Evolutionary conservation across 2,888 invertebrate species (phyloP).

Genomic region (Drosophila stalkeri): DNA sequence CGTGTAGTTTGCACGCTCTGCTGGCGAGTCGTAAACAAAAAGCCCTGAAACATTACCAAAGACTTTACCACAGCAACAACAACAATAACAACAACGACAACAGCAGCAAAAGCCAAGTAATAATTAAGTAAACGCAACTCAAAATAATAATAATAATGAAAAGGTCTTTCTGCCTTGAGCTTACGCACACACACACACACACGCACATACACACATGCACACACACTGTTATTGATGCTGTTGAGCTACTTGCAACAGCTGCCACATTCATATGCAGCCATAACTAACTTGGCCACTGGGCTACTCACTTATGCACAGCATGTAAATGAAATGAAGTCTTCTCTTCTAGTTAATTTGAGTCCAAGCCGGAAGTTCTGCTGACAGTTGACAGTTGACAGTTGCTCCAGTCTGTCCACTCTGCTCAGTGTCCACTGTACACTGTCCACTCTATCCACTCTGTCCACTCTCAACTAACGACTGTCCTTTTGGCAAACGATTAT

Average conservation of each 20-base stretch:
- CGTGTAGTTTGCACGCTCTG: conserved; percentile 60
- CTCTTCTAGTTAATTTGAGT: conserved; percentile 2
- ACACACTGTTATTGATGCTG: conserved; percentile 1
- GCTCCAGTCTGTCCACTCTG: background rate
- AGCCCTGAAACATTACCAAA: conserved; percentile 35
- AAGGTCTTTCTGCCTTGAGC: conserved; percentile 21
- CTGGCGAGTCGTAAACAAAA: conserved; percentile 36
- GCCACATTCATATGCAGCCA: conserved; percentile 39
- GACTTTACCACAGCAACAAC: conserved; percentile 25
- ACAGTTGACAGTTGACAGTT: conserved; percentile 4
- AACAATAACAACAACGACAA: conserved; percentile 8
- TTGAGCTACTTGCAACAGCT: background rate
- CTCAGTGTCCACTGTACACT: background rate
- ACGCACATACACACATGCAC: conserved; percentile 1
- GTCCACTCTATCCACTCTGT: background rate
- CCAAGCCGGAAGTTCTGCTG: conserved; percentile 27
- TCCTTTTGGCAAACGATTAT: conserved; percentile 6
- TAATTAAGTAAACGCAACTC: conserved; percentile 56
- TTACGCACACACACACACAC: conserved; percentile 1
- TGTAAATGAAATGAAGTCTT: conserved; percentile 45
- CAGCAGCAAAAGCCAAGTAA: conserved; percentile 28
- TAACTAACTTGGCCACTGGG: conserved; percentile 34
- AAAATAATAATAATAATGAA: conserved; percentile 39
- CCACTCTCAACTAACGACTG: background rate
- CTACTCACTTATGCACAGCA: conserved; percentile 37